Evolutionary conservation across 2,113 vertebrate genomes (phyloP).

Genomic region (Athene cunicularia): DNA sequence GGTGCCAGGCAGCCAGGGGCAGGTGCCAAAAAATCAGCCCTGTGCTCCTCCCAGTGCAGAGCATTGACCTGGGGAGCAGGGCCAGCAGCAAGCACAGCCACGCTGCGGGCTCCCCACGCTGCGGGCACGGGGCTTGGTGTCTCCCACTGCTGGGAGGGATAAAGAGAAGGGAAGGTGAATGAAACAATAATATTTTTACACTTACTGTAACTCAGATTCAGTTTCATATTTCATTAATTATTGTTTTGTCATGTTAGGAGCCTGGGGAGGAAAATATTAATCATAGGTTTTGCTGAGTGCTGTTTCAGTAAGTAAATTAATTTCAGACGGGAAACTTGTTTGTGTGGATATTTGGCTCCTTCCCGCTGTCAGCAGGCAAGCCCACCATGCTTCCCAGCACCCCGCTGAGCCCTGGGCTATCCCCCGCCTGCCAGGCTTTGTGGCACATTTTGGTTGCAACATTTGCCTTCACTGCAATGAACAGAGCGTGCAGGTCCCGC

Average conservation of each 20-base stretch:
- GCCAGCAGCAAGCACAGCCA: neutral
- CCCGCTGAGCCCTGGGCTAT: neutral
- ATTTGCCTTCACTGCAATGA: neutral
- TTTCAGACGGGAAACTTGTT: slow-evolving; percentile 28
- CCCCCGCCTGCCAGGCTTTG: fast-evolving
- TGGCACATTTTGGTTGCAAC: neutral
- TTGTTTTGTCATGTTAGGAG: slow-evolving; percentile 59
- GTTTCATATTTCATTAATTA: slow-evolving; percentile 68
- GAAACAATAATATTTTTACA: slow-evolving; percentile 58
- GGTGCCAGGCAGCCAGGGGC: neutral
- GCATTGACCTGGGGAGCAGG: neutral
- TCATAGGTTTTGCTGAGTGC: slow-evolving; percentile 61
- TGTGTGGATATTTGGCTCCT: slow-evolving; percentile 28
- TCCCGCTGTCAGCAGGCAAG: neutral
- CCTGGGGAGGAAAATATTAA: slow-evolving; percentile 65
- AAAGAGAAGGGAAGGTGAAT: neutral
- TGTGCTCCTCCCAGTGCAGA: neutral
- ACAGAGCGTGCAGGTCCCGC: neutral
- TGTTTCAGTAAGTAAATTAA: slow-evolving; percentile 64
- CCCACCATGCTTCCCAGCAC: fast-evolving
- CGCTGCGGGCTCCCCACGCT: neutral
- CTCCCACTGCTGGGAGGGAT: neutral
- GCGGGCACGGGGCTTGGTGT: neutral
- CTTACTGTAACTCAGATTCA: slow-evolving; percentile 14
- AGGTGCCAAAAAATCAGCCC: neutral